Conservation (phyloP, 1,140 invertebrate species). For the Harpegnathos saltator region DNA sequence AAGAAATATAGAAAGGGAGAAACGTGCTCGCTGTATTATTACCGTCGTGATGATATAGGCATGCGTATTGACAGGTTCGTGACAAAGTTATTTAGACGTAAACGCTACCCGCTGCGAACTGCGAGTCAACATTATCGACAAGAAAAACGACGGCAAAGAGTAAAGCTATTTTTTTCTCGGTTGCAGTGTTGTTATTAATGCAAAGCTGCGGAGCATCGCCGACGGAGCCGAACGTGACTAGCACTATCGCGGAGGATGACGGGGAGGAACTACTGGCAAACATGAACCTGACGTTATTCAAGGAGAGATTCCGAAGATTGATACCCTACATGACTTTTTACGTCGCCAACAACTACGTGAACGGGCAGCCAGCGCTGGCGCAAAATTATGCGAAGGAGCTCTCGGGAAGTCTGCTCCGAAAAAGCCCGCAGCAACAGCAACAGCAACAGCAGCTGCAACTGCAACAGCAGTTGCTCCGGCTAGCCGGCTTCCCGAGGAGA, state of each 20-base stretch:
- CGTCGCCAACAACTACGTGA: conserved; percentile 87
- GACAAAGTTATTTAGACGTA: too few relatives aligned
- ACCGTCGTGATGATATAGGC: too few relatives aligned
- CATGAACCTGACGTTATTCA: conserved; percentile 79
- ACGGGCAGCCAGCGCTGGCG: conserved; percentile 1
- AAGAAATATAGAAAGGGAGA: too few relatives aligned
- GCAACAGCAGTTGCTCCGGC: conserved; percentile 5
- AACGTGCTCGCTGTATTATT: too few relatives aligned
- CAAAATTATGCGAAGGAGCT: conserved; percentile 29
- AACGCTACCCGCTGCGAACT: too few relatives aligned
- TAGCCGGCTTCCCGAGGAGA: conserved; percentile 31
- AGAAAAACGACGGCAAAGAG: not conserved
- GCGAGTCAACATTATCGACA: not conserved
- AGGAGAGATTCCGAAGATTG: conserved; percentile 90
- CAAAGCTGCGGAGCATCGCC: conserved; percentile 20
- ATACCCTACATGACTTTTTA: conserved; percentile 94
- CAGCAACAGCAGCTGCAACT: not conserved
- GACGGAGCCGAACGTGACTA: conserved; percentile 62
- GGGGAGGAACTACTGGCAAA: conserved; percentile 71
- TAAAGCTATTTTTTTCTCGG: not conserved
- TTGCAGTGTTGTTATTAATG: conserved; percentile 73
- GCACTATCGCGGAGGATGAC: conserved; percentile 61
- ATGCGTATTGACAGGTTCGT: too few relatives aligned
- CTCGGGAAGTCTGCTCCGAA: not conserved
- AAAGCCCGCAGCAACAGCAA: not conserved